A percentile compares a stretch with the other conserved stretches of the same genome.
These are phyloP conservation scores for Pecten maximus DNA, from an alignment of 2,888 invertebrate genomes.

Conservation along the genomic window DNA sequence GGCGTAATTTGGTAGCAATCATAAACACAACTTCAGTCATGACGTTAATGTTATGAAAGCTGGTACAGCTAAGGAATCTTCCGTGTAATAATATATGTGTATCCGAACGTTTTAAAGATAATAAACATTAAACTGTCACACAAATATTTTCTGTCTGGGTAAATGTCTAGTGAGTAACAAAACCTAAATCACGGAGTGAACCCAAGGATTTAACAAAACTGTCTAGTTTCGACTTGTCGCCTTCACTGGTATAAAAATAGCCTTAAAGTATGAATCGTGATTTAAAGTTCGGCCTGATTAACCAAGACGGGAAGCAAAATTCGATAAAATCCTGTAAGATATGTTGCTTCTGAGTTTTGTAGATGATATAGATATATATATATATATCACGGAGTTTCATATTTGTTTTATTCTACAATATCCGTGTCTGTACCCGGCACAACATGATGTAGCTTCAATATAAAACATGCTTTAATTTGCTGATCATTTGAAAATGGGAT, in stretches of 20 bases:
- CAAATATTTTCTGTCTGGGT: slow-evolving; percentile 18
- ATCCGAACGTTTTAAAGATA: background rate
- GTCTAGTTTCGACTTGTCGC: background rate
- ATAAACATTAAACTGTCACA: slow-evolving; percentile 5
- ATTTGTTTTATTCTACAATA: background rate
- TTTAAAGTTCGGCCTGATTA: background rate
- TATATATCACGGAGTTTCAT: background rate
- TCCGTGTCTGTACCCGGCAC: background rate
- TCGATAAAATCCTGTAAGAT: background rate
- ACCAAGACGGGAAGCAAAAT: background rate
- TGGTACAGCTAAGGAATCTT: background rate
- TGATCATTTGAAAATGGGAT: too few species aligned
- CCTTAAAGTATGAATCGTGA: background rate
- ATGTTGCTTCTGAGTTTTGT: background rate
- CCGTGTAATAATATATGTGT: background rate
- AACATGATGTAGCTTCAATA: too few species aligned
- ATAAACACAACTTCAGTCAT: background rate
- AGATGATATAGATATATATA: too few species aligned
- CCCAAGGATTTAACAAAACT: background rate
- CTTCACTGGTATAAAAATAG: background rate
- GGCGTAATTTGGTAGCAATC: too few species aligned
- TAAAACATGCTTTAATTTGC: too few species aligned
- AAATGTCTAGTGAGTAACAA: background rate
- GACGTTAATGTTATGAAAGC: background rate
- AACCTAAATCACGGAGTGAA: background rate